Evolutionary conservation across 2,797 vertebrate species (phyloP).

Genomic region (Mus minutoides): DNA sequence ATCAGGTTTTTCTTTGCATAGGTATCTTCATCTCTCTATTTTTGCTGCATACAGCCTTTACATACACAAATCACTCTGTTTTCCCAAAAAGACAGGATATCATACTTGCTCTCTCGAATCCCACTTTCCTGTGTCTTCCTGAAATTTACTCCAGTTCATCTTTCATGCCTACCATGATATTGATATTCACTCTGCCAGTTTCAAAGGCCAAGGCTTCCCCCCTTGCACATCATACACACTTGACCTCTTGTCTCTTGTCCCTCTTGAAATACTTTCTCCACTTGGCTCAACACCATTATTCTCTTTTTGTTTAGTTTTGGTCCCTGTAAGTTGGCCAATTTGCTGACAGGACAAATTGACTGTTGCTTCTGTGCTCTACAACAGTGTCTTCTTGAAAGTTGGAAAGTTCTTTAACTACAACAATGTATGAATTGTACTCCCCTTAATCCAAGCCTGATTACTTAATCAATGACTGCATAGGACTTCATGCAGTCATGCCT

Average conservation of each 20-base stretch:
- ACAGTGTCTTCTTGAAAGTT: neutral
- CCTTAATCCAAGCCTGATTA: neutral
- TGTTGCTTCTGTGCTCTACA: neutral
- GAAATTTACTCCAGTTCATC: neutral
- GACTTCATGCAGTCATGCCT: neutral
- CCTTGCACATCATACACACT: neutral
- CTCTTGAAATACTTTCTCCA: neutral
- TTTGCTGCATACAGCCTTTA: slow-evolving; percentile 1
- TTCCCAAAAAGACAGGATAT: neutral
- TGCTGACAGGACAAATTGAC: neutral
- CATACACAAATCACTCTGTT: neutral
- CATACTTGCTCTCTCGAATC: neutral
- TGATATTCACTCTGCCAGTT: neutral
- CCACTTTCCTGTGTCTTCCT: neutral
- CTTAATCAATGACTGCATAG: neutral
- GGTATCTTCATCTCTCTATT: neutral
- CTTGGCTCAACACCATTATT: neutral
- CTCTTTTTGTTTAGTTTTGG: neutral
- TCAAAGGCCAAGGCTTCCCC: neutral
- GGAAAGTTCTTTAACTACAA: neutral
- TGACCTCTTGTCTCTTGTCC: no score
- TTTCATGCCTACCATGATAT: neutral
- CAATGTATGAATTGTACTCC: neutral
- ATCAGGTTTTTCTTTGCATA: neutral
- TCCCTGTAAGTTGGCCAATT: neutral